phyloP scores from a whole-genome alignment of 2,113 vertebrate species.

The Cyanoliseus patagonus region DNA sequence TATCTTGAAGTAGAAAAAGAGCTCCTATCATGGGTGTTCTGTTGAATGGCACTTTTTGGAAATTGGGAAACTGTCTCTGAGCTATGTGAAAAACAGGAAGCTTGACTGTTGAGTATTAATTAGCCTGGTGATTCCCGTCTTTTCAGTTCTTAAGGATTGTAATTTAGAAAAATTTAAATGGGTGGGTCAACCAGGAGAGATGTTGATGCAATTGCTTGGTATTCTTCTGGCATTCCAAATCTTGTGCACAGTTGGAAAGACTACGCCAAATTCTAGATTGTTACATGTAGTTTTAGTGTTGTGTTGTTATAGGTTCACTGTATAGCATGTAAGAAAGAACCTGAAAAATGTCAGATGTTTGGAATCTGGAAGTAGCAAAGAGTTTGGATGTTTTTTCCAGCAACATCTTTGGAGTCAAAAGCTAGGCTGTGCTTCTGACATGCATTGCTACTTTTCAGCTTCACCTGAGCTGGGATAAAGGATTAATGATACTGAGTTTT shows the following conservation, averaged over 20 bases:
- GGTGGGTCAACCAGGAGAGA: neutral
- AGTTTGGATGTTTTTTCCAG: neutral
- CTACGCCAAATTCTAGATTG: neutral
- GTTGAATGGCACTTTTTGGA: neutral
- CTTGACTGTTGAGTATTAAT: neutral
- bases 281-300: neutral
- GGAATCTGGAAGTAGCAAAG: neutral
- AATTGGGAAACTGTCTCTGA: neutral
- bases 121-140: neutral
- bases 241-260: neutral
- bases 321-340: neutral
- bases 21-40: neutral
- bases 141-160: neutral
- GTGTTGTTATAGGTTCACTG: neutral
- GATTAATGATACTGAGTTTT: neutral
- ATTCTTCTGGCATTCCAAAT: neutral
- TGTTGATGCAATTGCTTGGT: neutral
- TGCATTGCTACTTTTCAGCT: neutral
- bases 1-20: neutral
- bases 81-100: neutral
- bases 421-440: neutral
- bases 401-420: neutral
- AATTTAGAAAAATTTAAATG: neutral
- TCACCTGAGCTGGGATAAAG: neutral
- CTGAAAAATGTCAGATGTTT: neutral